phyloP scores from a whole-genome alignment of 2,113 vertebrate genomes.

The Cairina moschata region DNA sequence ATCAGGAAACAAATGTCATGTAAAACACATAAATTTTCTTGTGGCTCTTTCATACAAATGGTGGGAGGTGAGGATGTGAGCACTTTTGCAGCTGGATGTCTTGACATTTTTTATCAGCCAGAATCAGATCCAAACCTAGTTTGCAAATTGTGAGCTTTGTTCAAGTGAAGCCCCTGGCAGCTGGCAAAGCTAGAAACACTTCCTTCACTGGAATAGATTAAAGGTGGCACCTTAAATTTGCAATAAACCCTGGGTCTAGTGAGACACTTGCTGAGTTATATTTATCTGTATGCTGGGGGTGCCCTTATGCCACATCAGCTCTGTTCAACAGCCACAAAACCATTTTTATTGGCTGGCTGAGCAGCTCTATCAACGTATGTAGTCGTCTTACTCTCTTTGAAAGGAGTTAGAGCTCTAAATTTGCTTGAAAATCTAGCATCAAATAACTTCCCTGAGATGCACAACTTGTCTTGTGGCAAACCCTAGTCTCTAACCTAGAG shows the following conservation, averaged over 20 bases:
- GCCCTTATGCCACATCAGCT: accelerated
- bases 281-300: accelerated
- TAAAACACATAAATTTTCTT: background rate
- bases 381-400: background rate
- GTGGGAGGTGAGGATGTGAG: background rate
- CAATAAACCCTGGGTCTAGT: background rate
- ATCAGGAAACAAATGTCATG: background rate
- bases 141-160: background rate
- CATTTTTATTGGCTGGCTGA: background rate
- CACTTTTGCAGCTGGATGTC: background rate
- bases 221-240: background rate
- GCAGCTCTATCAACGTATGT: background rate
- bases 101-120: background rate
- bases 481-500: background rate
- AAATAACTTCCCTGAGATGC: background rate
- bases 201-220: background rate
- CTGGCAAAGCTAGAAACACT: background rate
- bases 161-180: background rate
- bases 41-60: background rate
- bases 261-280: background rate
- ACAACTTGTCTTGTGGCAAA: background rate
- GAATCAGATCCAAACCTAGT: background rate
- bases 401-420: background rate
- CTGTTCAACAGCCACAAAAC: background rate
- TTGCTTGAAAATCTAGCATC: background rate